Evolutionary conservation across 1,140 invertebrate species (phyloP), one percentile per base, ranked within the genome.

Genomic region (Cyphomyrmex costatus): DNA sequence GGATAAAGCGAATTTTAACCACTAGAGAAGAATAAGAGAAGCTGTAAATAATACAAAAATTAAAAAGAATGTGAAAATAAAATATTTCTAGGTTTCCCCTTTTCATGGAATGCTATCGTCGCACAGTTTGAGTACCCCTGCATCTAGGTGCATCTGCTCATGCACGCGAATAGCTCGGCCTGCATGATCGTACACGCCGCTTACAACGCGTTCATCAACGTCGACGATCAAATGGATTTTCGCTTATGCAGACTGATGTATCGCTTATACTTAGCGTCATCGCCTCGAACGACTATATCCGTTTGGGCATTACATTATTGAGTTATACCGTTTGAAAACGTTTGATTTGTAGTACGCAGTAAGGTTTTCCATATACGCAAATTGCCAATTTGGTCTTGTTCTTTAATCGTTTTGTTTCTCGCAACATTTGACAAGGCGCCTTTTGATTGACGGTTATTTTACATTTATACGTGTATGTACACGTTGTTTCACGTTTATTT

Each of bases 151-250:
- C 79, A 60, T 83, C 42, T 70, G 65, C 33, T 42, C 76, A 60
- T 27, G 19, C 78, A 58, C 66, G 33, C 27, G 79, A 73, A 61
- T 61, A 74, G 36, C 79, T 61, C 36, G 68, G n/a, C 53, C 19
- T 46, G 27, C 42, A 58, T 66, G 36, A 14, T 24, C 66, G 66
- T 73, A 60, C 79, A 33, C 53, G 68, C 70, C 79, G 68, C 53
- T 83, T 83, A 83, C 53, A 83, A 74, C 68, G 68, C 79, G 79
- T 83, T 74, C 68, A 83, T 83, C 79, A 83, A 83, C 53, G 79
- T 83, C 79, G 79, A 82, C 79, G 66, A 82, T 73, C 79, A 46
- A 60, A 82, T 82, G 66, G 66, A 74, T 83, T 83, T 83, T 83
- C 79, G 79, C 79, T 74, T 61, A 82, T 73, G 19, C 33, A 71